Evolutionary conservation across 2,888 invertebrate genomes (phyloP).

Genomic region (Cryptophagus acutangulus): DNA sequence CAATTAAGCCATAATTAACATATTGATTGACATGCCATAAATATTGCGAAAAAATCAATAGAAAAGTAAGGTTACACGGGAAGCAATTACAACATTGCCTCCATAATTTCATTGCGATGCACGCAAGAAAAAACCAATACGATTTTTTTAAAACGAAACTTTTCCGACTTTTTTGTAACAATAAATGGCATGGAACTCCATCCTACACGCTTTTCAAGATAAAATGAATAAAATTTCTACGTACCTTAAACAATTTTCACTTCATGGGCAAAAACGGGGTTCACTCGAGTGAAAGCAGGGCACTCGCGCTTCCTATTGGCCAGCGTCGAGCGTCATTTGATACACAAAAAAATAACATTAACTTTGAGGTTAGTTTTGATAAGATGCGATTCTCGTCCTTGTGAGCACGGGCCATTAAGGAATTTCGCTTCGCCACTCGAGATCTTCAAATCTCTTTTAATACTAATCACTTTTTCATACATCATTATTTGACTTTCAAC

Average conservation of each 20-base stretch:
- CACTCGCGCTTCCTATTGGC: slow-evolving; percentile 45
- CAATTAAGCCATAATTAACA: slow-evolving; percentile 18
- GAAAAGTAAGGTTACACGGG: slow-evolving; percentile 47
- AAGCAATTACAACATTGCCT: slow-evolving; percentile 33
- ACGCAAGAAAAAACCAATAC: slow-evolving; percentile 23
- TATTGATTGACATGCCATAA: slow-evolving; percentile 28
- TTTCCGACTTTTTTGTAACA: slow-evolving; percentile 32
- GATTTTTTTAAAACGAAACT: slow-evolving; percentile 30
- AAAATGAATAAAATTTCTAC: slow-evolving; percentile 51
- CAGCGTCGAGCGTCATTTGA: slow-evolving; percentile 47
- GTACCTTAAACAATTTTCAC: slow-evolving; percentile 50
- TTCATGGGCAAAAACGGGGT: slow-evolving; percentile 49
- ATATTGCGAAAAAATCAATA: slow-evolving; percentile 42
- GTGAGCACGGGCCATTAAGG: slow-evolving; percentile 11
- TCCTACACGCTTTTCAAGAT: slow-evolving; percentile 46
- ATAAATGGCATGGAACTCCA: slow-evolving; percentile 36
- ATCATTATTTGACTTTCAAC: too few species aligned
- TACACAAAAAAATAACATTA: slow-evolving; percentile 48
- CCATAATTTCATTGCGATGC: slow-evolving; percentile 21
- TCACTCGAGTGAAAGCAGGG: slow-evolving; percentile 46
- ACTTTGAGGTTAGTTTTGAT: slow-evolving; percentile 41
- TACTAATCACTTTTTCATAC: too few species aligned
- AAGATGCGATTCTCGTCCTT: slow-evolving; percentile 35
- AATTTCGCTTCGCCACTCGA: neutral
- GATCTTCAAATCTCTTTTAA: too few species aligned